Evolutionary conservation across 2,888 invertebrate species (phyloP).

Genomic region (Drosophila testacea): DNA sequence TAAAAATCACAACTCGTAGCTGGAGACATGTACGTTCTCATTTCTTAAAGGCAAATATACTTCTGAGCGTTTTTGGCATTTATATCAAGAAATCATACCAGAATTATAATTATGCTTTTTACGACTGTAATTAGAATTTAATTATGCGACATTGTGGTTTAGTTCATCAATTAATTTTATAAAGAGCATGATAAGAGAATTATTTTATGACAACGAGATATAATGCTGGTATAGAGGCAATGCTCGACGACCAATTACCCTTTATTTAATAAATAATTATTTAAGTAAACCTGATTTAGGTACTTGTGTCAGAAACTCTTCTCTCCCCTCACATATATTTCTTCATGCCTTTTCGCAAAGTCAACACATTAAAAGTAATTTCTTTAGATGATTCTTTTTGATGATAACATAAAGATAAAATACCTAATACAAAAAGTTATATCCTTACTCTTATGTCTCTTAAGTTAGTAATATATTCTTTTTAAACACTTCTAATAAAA

Average conservation of each 20-base stretch:
- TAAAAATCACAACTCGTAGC: neutral
- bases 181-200: constrained; percentile 6
- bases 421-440: too few relatives aligned
- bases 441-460: too few relatives aligned
- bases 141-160: constrained; percentile 8
- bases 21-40: neutral
- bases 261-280: neutral
- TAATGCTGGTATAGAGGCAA: neutral
- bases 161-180: constrained; percentile 8
- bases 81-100: constrained; percentile 9
- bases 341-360: too few relatives aligned
- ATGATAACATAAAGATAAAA: too few relatives aligned
- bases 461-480: too few relatives aligned
- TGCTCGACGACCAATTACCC: neutral
- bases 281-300: too few relatives aligned
- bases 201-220: neutral
- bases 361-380: too few relatives aligned
- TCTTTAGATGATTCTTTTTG: too few relatives aligned
- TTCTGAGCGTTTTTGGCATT: neutral
- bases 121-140: constrained; percentile 4
- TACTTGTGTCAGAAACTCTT: too few relatives aligned
- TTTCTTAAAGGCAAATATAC: constrained; percentile 3
- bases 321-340: too few relatives aligned
- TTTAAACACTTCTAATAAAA: too few relatives aligned
- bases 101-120: constrained; percentile 11